Evolutionary conservation across 2,888 invertebrate species (phyloP), one percentile per base, ranked within the genome.

Genomic region (Mimumesa dahlbomi): DNA sequence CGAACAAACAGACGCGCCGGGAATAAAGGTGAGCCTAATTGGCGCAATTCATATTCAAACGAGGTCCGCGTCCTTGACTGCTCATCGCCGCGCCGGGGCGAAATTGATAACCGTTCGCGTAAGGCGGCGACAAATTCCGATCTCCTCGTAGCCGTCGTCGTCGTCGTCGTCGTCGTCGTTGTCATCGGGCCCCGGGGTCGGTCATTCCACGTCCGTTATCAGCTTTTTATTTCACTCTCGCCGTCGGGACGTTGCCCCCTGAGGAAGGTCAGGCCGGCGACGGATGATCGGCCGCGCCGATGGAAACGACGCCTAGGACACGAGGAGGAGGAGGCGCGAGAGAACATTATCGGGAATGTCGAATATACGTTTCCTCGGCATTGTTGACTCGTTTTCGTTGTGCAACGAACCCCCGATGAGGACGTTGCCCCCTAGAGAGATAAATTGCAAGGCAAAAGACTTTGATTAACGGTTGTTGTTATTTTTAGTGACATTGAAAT

Each of bases 1-100:
- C 71, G 83, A 84, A 86, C 85, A 88, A 88, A 88, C 84, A 87
- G 86, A 75, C 82, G 83, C 70, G 79, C 65, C 73, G 79, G 78
- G 87, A 85, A 86, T 84, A 85, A 86, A 88, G 88, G 85, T 87
- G 83, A 87, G 82, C 78, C 84, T 87, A 85, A 87, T 87, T 84
- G 86, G 82, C 78, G 78, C 86, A 86, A 88, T 88, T 88, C 84
- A 85, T 86, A 88, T 87, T 87, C 85, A 88, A 87, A 88, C 85
- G 85, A 85, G 84, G 79, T 80, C 75, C 76, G 70, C 80, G 84
- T 73, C 85, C 85, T 84, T 85, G 84, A 81, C 78, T 82, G 77
- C 50, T 82, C 79, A 81, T 82, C 73, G 69, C 57, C 64, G 63
- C 48, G 69, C 54, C 42, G 22, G 64, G 53, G n/a, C 64, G 48